Evolutionary conservation across 2,797 vertebrate species (phyloP).

Genomic region (Etheostoma perlongum): DNA sequence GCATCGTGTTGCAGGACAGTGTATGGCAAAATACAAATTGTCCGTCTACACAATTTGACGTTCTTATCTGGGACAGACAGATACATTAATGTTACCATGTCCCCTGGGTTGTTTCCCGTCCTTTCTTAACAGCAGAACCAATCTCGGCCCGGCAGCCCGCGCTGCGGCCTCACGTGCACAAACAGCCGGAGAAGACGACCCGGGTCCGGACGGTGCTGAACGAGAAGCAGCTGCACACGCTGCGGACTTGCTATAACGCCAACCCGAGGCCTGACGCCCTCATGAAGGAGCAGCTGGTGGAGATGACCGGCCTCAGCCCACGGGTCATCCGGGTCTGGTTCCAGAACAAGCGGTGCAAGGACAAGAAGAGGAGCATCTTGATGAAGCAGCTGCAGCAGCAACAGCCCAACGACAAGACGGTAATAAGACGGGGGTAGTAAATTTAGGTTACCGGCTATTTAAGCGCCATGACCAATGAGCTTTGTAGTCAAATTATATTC

Average conservation of each 20-base stretch:
- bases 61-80: not conserved
- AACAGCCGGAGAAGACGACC: conserved; percentile 95
- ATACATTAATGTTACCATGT: not conserved
- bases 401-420: conserved; percentile 95
- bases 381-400: conserved; percentile 97
- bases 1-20: not conserved
- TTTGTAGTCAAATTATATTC: not conserved
- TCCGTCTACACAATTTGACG: not conserved
- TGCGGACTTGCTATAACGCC: conserved; percentile 96
- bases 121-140: conserved; percentile 89
- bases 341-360: conserved; percentile 96
- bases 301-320: conserved; percentile 96
- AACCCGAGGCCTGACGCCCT: conserved; percentile 94
- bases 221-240: conserved; percentile 95
- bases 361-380: conserved; percentile 94
- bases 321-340: conserved; percentile 96
- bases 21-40: not conserved
- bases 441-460: no score
- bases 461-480: rapidly evolving
- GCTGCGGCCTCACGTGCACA: conserved; percentile 93
- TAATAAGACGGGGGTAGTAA: conserved; percentile 70
- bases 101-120: not conserved
- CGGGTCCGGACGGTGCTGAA: conserved; percentile 94
- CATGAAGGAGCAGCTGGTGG: conserved; percentile 96
- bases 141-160: conserved; percentile 93